These are phyloP conservation scores for Zoanthus gigantus DNA, from an alignment of 92 coral and sea anemone species.

Conservation along the genomic window DNA sequence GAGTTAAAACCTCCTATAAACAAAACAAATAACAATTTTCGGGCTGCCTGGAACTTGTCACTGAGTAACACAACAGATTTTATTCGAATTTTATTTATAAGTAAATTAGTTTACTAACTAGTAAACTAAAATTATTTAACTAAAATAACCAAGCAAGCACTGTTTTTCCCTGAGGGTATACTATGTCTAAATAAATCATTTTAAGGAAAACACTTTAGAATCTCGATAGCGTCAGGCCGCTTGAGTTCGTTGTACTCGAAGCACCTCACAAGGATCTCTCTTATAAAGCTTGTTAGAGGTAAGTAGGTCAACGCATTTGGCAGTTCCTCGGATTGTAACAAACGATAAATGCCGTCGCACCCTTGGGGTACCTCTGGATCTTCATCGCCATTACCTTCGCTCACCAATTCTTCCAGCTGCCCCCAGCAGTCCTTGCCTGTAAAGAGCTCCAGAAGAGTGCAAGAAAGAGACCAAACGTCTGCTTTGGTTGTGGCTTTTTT, in stretches of 20 bases:
- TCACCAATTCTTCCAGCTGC: too few species aligned
- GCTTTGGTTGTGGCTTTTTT: too few species aligned
- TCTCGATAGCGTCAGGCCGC: constrained; percentile 26
- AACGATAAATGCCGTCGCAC: constrained; percentile 14
- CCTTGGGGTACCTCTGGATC: constrained; percentile 17
- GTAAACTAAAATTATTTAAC: background rate
- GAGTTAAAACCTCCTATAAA: too few species aligned
- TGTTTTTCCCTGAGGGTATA: background rate
- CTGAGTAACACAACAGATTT: too few species aligned
- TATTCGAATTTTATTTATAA: too few species aligned
- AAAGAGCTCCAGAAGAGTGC: too few species aligned
- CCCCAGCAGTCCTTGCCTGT: too few species aligned
- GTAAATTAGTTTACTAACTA: background rate
- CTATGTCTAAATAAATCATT: background rate
- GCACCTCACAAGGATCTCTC: constrained; percentile 11
- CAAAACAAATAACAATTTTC: too few species aligned
- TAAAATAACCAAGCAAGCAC: background rate
- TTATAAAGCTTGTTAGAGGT: constrained; percentile 8
- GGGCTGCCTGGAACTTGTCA: too few species aligned
- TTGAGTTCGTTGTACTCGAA: constrained; percentile 4
- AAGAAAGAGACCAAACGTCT: too few species aligned
- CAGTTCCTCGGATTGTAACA: background rate
- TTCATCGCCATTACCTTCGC: background rate
- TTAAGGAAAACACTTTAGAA: constrained; percentile 33
- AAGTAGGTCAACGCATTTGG: constrained; percentile 11